A percentile compares a stretch with the other conserved stretches of the same genome.
Conservation (phyloP, 2,888 invertebrate genomes). For the Chaetogeoica ovagalla region DNA sequence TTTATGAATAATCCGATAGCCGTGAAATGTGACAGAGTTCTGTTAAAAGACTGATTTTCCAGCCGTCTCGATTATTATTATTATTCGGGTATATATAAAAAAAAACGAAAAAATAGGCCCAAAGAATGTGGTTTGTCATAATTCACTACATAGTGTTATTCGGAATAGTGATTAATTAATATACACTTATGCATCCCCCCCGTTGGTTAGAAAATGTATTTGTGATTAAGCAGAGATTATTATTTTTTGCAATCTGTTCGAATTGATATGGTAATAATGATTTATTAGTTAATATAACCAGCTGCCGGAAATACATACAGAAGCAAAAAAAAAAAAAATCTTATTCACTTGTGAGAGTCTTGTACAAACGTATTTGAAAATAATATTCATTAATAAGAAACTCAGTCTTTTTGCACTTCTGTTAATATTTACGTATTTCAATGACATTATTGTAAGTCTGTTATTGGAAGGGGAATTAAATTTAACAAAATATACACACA, state of each 20-base stretch:
- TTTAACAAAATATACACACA: not conserved
- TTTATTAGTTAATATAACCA: not conserved
- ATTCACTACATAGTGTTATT: too few relatives aligned
- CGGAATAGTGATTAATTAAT: too few relatives aligned
- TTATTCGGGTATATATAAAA: too few relatives aligned
- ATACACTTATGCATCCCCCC: too few relatives aligned
- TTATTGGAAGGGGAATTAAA: too few relatives aligned
- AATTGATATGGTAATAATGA: not conserved
- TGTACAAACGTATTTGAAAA: conserved; percentile 2
- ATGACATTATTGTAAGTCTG: not conserved
- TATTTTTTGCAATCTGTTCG: not conserved
- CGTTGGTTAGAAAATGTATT: too few relatives aligned
- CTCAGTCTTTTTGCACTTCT: conserved; percentile 39
- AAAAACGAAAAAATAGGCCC: too few relatives aligned
- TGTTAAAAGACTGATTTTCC: conserved; percentile 33
- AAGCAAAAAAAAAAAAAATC: not conserved
- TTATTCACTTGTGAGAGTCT: not conserved
- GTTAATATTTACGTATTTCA: not conserved
- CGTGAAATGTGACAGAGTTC: conserved; percentile 1
- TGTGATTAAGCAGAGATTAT: not conserved
- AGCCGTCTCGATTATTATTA: not conserved
- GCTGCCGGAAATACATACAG: not conserved
- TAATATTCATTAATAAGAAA: conserved; percentile 25
- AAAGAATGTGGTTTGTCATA: too few relatives aligned
- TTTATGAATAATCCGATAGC: conserved; percentile 10